A percentile compares a stretch with the other conserved stretches of the same genome.
Conservation (phyloP, 2,113 vertebrate species). For the Lasiurus borealis region DNA sequence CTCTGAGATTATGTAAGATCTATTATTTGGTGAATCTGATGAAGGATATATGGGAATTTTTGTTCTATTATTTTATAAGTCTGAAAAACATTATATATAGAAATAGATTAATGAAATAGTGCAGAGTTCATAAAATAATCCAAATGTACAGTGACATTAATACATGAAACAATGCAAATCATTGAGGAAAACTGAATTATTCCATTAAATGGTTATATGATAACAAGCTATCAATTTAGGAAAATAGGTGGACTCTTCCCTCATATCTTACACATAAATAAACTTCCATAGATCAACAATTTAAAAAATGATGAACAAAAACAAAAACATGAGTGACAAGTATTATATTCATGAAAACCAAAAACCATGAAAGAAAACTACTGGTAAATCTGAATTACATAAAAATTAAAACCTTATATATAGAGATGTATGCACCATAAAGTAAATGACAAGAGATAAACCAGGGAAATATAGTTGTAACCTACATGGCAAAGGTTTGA, state of each 20-base stretch:
- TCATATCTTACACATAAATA: neutral
- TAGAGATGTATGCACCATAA: neutral
- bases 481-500: neutral
- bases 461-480: neutral
- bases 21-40: conserved; percentile 33
- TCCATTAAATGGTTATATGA: neutral
- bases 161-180: neutral
- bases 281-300: neutral
- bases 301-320: conserved; percentile 1
- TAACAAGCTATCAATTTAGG: neutral
- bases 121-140: conserved; percentile 27
- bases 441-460: conserved; percentile 36
- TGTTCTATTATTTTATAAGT: neutral
- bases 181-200: neutral
- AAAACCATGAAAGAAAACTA: conserved; percentile 7
- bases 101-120: conserved; percentile 25
- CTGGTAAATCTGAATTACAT: conserved; percentile 3
- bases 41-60: neutral
- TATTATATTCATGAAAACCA: neutral
- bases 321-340: neutral
- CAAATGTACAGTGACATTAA: neutral
- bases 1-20: neutral
- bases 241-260: neutral
- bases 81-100: neutral
- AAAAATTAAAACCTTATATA: conserved; percentile 24